A percentile compares a stretch with the other conserved stretches of the same genome.
Evolutionary conservation across 2,797 vertebrate species (phyloP).

Genomic region (Amblyopsis hoosieri): DNA sequence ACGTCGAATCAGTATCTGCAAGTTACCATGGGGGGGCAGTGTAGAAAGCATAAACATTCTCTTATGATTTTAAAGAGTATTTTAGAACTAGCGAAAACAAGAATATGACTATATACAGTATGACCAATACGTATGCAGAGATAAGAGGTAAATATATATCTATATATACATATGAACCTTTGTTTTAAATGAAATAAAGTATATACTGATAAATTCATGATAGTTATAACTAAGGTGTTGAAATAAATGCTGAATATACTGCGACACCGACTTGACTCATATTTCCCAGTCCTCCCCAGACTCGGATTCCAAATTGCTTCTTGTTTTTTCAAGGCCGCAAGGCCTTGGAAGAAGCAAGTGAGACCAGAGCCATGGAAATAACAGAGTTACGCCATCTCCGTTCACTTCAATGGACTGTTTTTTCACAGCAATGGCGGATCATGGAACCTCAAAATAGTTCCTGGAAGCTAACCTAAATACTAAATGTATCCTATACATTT

Average conservation of each 20-base stretch:
- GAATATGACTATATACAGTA: conserved; percentile 73
- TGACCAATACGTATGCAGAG: conserved; percentile 76
- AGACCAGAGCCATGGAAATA: too few relatives aligned
- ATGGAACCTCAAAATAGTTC: too few relatives aligned
- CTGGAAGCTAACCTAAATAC: too few relatives aligned
- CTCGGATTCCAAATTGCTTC: conserved; percentile 39
- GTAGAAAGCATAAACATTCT: conserved; percentile 74
- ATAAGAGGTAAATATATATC: conserved; percentile 71
- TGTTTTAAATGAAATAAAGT: conserved; percentile 76
- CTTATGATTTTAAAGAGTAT: conserved; percentile 76
- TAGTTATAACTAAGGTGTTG: conserved; percentile 79
- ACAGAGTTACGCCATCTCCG: too few relatives aligned
- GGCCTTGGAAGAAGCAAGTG: conserved; percentile 4
- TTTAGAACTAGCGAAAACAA: conserved; percentile 79
- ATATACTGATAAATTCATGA: conserved; percentile 75
- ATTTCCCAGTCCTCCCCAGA: conserved; percentile 31
- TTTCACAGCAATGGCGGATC: too few relatives aligned
- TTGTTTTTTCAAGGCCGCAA: conserved; percentile 55
- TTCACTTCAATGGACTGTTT: too few relatives aligned
- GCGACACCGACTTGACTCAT: conserved; percentile 56
- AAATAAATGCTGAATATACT: conserved; percentile 80
- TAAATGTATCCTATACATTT: too few relatives aligned
- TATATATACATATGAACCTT: conserved; percentile 59
- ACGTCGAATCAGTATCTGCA: conserved; percentile 32
- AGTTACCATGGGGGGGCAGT: conserved; percentile 63